Evolutionary conservation across 37 sponge, comb jelly and placozoan species (phyloP).

Genomic region (Ianthella basta): DNA sequence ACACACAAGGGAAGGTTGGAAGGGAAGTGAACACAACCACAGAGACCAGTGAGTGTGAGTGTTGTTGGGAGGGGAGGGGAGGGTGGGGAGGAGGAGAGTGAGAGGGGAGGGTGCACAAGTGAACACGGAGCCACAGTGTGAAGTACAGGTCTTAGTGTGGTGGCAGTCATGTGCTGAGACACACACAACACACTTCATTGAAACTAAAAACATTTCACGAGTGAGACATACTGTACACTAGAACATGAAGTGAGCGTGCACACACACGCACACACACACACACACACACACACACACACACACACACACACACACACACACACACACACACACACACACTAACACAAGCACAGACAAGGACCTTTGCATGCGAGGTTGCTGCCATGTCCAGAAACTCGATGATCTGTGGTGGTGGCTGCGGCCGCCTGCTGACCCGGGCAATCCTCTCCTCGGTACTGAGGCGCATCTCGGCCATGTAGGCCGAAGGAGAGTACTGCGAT

Average conservation of each 20-base stretch:
- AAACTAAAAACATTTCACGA: too few relatives aligned
- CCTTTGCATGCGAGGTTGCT: constrained; percentile 80
- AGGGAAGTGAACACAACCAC: too few relatives aligned
- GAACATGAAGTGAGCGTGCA: too few relatives aligned
- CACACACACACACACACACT: constrained; percentile 12
- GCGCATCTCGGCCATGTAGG: constrained; percentile 72
- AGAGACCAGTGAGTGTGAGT: too few relatives aligned
- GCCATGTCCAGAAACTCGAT: constrained; percentile 91
- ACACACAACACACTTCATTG: background rate
- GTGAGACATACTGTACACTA: too few relatives aligned
- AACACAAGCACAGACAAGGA: background rate
- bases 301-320: background rate
- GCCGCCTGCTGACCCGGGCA: constrained; percentile 43
- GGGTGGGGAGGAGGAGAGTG: too few relatives aligned
- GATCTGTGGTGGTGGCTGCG: constrained; percentile 73
- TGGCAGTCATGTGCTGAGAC: background rate
- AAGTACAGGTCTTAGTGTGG: too few relatives aligned
- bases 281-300: constrained; percentile 15
- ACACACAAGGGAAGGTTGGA: too few relatives aligned
- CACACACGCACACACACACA: background rate
- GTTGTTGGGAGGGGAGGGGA: too few relatives aligned
- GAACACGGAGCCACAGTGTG: too few relatives aligned
- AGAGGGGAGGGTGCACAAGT: too few relatives aligned
- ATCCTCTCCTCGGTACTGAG: constrained; percentile 84
- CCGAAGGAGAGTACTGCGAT: constrained; percentile 78